Base-by-base conservation (phyloP, 2,888 invertebrate species). In the Mactromeris polynyma region DNA sequence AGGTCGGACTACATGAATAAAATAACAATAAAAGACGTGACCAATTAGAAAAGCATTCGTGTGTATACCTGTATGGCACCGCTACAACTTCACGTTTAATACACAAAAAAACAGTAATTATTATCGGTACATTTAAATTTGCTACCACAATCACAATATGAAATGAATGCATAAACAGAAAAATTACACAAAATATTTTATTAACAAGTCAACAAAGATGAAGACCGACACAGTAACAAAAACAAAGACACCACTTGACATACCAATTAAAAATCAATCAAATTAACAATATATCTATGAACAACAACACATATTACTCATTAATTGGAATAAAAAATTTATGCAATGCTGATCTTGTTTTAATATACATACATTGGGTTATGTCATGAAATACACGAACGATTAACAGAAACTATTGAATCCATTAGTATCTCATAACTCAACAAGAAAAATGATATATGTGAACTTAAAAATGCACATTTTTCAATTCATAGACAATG, bases 301-400 rank as follows among this genome's bases (percentile, higher is more conserved):
- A 64, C 26, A 64, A 64, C n/a, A 64, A 64, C 58, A 64, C 58
- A 64, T n/a, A 64, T 26, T 64, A 64, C 26, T 64, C 58, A 64
- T 64, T 64, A n/a, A 64, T 11, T 64, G 58, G 58, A 64, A 64
- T 64, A 64, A 26, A 64, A 64, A 7, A 11, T 26, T 4, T 26
- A 9, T 64, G 4, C 58, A 64, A 64, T 64, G 58, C 58, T 64
- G 58, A 64, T 64, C 26, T 26, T 26, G 6, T 46, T 46, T 42
- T 46, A 9, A 46, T 17, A 46, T 46, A 17, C 17, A 46, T 17
- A 40, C 11, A 46, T 17, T 64, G n/a, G 58, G 58, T 26, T 26
- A 64, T 64, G 58, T 64, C 1, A 26, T 11, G 4, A 26, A 64
- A 26, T 64, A 26, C 4, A 64, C 58, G 26, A 64, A 7, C 46